Evolutionary conservation across 2,888 invertebrate genomes (phyloP).

Genomic region (Chaitophorus viminalis): DNA sequence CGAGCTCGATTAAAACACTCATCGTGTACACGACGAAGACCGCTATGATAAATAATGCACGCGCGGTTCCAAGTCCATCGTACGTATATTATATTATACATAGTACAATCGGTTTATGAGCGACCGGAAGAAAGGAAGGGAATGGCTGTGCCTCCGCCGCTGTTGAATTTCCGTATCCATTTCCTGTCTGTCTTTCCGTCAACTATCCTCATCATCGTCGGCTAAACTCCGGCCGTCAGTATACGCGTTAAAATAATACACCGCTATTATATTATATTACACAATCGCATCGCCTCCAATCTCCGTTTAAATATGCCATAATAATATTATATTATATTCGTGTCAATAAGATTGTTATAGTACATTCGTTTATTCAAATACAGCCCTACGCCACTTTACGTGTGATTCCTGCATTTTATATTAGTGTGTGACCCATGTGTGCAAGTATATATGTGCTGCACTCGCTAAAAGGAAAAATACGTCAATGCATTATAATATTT

Average conservation of each 20-base stretch:
- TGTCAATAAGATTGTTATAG: not conserved
- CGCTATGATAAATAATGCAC: constrained; percentile 36
- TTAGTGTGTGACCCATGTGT: not conserved
- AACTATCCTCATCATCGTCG: constrained; percentile 8
- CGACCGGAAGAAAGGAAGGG: constrained; percentile 24
- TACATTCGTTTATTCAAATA: not conserved
- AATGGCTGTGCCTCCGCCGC: not conserved
- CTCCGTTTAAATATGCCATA: not conserved
- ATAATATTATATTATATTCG: not conserved
- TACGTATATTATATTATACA: not conserved
- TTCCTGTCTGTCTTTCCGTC: constrained; percentile 32
- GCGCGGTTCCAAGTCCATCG: constrained; percentile 13
- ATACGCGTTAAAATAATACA: not conserved
- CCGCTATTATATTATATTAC: not conserved
- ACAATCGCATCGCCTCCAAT: not conserved
- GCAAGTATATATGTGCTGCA: not conserved
- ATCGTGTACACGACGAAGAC: constrained; percentile 23
- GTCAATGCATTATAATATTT: no score
- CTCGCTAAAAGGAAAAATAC: no score
- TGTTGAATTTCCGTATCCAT: constrained; percentile 50
- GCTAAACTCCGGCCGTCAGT: not conserved
- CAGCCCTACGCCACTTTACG: not conserved
- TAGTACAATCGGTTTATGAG: constrained; percentile 41
- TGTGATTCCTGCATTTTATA: not conserved
- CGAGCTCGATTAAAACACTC: constrained; percentile 53